Conservation (phyloP, 2,888 invertebrate genomes). For the Drosophila infuscata region DNA sequence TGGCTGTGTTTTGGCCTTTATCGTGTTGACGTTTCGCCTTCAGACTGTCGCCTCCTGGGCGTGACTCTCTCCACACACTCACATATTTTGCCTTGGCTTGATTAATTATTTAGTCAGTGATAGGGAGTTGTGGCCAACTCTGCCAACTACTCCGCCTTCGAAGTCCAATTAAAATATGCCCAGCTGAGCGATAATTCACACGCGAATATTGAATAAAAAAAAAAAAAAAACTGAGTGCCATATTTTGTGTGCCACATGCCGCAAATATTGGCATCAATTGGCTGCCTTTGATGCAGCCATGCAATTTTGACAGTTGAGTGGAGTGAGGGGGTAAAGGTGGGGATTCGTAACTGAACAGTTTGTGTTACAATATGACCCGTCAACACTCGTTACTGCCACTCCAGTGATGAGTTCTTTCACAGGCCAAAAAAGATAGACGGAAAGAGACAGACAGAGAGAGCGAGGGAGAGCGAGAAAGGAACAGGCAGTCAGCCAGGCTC, state of each 20-base stretch:
- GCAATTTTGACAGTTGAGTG: neutral
- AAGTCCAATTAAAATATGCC: constrained; percentile 63
- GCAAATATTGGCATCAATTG: constrained; percentile 47
- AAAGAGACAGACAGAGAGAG: neutral
- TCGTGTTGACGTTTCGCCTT: constrained; percentile 69
- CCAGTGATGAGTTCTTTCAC: constrained; percentile 56
- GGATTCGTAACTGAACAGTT: constrained; percentile 21
- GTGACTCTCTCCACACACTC: constrained; percentile 40
- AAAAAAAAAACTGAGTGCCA: constrained; percentile 16
- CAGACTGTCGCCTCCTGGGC: constrained; percentile 71
- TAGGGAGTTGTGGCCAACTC: constrained; percentile 22
- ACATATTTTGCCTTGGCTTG: constrained; percentile 67
- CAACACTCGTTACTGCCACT: constrained; percentile 76
- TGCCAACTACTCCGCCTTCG: constrained; percentile 4
- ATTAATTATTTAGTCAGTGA: constrained; percentile 75
- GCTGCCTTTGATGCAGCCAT: constrained; percentile 48
- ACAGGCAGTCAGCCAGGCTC: constrained; percentile 12
- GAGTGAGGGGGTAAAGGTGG: neutral
- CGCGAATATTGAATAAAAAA: constrained; percentile 50
- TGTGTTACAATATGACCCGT: constrained; percentile 67
- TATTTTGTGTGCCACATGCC: constrained; percentile 33
- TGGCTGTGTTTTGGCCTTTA: constrained; percentile 1
- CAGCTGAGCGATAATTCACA: constrained; percentile 59
- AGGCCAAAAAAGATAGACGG: constrained; percentile 9
- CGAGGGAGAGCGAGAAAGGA: neutral